phyloP scores from a whole-genome alignment of 2,888 invertebrate genomes.

The Ashinkailepas kermadecensis region DNA sequence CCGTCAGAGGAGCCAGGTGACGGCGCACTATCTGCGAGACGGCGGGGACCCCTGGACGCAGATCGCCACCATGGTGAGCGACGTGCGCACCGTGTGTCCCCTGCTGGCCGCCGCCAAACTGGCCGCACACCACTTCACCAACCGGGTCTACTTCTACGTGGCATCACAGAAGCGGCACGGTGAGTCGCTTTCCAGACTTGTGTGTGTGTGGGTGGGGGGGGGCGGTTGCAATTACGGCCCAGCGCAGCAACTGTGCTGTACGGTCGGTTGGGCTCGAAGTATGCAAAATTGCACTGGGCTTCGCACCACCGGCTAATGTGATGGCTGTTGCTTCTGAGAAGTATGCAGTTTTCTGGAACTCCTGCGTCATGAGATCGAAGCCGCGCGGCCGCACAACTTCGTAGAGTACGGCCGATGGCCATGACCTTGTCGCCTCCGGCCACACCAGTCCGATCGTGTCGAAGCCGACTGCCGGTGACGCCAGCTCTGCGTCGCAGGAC shows the following conservation, averaged over 20 bases:
- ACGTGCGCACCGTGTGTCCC: conserved; percentile 71
- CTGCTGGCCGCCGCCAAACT: conserved; percentile 55
- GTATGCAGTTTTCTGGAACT: too few species aligned
- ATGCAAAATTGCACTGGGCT: too few species aligned
- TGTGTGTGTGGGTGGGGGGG: background rate
- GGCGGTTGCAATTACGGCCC: background rate
- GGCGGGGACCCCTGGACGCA: conserved; percentile 26
- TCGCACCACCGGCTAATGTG: too few species aligned
- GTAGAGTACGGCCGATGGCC: too few species aligned
- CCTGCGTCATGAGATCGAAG: too few species aligned
- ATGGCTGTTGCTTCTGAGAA: too few species aligned
- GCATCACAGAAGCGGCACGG: conserved; percentile 53
- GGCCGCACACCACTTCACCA: conserved; percentile 28
- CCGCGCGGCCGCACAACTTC: too few species aligned
- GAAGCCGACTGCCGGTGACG: too few species aligned
- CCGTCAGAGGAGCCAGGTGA: background rate
- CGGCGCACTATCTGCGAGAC: background rate
- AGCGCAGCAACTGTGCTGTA: conserved; percentile 23
- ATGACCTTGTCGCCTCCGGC: too few species aligned
- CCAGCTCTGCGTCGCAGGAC: background rate
- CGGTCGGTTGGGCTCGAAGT: too few species aligned
- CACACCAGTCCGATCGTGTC: too few species aligned
- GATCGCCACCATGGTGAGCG: conserved; percentile 60
- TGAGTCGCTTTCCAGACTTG: conserved; percentile 20
- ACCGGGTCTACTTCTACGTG: conserved; percentile 60